Conservation (phyloP, 92 coral and sea anemone species). For the Palythoa grandiflora region DNA sequence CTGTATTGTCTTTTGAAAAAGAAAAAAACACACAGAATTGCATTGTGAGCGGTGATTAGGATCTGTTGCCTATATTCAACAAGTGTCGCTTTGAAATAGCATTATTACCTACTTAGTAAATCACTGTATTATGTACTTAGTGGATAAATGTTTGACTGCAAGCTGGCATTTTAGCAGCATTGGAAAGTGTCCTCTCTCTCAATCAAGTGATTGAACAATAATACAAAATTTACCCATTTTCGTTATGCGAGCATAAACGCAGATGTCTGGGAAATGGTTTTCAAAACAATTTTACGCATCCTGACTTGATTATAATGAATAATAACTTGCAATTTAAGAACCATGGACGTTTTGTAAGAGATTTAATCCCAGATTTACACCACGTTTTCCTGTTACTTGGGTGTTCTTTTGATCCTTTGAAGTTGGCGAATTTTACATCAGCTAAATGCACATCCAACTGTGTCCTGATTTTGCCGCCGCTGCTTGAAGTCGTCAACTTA, state of each 20-base stretch:
- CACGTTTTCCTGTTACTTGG: slow-evolving; percentile 8
- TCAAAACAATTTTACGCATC: too few species aligned
- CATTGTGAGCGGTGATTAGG: background rate
- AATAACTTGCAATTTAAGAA: background rate
- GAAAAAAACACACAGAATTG: background rate
- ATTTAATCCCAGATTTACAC: slow-evolving; percentile 37
- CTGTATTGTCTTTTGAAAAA: background rate
- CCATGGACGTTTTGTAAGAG: background rate
- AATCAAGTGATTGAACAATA: background rate
- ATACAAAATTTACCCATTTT: background rate
- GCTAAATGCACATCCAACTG: slow-evolving; percentile 23
- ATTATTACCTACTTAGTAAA: too few species aligned
- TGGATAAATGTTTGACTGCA: background rate
- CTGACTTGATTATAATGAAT: background rate
- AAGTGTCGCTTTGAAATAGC: background rate
- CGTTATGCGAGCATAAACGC: background rate
- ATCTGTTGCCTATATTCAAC: background rate
- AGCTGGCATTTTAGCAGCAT: background rate
- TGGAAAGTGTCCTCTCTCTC: background rate
- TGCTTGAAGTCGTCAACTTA: slow-evolving; percentile 5
- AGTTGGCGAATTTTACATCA: slow-evolving; percentile 2
- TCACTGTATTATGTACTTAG: background rate
- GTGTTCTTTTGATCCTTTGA: slow-evolving; percentile 40
- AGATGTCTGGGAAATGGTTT: background rate
- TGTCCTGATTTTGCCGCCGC: background rate